Conservation (phyloP, 2,113 vertebrate genomes). For the Diadophis punctatus region DNA sequence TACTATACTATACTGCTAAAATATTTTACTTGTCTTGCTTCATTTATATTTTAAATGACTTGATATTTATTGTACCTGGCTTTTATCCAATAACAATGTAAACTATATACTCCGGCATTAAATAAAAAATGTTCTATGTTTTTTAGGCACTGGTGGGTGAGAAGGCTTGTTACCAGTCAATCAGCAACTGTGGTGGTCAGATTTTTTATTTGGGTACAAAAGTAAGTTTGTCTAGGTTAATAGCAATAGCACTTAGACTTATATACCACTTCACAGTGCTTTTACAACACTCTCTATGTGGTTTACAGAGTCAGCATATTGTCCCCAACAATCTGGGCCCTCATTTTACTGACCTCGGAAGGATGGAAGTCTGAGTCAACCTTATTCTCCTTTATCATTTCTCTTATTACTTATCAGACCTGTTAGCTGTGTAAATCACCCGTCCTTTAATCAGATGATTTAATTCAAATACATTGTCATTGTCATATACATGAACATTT, state of each 20-base stretch:
- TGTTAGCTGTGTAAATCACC: not conserved
- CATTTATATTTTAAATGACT: not conserved
- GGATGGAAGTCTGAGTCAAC: too few relatives aligned
- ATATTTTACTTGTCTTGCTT: not conserved
- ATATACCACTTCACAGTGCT: too few relatives aligned
- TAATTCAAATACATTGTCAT: not conserved
- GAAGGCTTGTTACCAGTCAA: constrained; percentile 95
- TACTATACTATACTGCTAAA: not conserved
- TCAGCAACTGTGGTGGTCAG: constrained; percentile 89
- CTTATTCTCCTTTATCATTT: not conserved
- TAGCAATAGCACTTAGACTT: too few relatives aligned
- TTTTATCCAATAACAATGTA: not conserved
- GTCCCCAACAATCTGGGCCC: too few relatives aligned
- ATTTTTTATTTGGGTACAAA: constrained; percentile 95
- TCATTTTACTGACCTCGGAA: too few relatives aligned
- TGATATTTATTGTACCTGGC: not conserved
- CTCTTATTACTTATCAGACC: not conserved
- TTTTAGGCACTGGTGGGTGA: constrained; percentile 92
- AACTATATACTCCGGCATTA: not conserved
- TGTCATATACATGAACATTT: not conserved
- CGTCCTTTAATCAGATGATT: not conserved
- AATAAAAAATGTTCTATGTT: not conserved
- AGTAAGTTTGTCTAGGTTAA: constrained; percentile 63
- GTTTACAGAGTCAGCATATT: too few relatives aligned
- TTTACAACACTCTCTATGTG: too few relatives aligned